A percentile compares a stretch with the other conserved stretches of the same genome.
phyloP scores from a whole-genome alignment of 2,888 invertebrate genomes.

The Andrena trimmerana region DNA sequence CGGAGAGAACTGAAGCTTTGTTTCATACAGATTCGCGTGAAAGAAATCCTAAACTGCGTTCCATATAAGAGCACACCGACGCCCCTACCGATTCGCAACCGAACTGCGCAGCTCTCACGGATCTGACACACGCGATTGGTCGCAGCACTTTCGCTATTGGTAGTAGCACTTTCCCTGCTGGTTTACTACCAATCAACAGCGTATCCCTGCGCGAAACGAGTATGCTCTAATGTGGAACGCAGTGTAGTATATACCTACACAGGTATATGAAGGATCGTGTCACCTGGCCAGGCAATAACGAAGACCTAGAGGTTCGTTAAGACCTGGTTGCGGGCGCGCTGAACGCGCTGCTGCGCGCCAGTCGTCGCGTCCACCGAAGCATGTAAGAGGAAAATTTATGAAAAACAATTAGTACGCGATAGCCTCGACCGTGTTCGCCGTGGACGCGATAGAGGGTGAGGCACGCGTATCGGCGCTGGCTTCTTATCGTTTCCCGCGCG shows the following conservation, averaged over 20 bases:
- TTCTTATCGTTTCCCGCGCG: conserved; percentile 32
- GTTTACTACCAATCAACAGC: too few relatives aligned
- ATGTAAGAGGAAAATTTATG: conserved; percentile 45
- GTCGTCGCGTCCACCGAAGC: conserved; percentile 34
- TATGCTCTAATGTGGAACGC: too few relatives aligned
- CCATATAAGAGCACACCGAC: too few relatives aligned
- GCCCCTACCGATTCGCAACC: too few relatives aligned
- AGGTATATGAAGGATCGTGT: not conserved
- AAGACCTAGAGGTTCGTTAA: not conserved
- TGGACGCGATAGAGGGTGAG: conserved; percentile 7
- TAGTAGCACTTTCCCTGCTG: too few relatives aligned
- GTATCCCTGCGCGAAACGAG: too few relatives aligned
- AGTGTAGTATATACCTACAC: too few relatives aligned
- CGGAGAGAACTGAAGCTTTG: conserved; percentile 10
- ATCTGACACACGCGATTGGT: too few relatives aligned
- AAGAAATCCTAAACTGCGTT: too few relatives aligned
- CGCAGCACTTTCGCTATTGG: too few relatives aligned
- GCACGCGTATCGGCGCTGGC: conserved; percentile 20
- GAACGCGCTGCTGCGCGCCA: conserved; percentile 16
- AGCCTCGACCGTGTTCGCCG: conserved; percentile 41
- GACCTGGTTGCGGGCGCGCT: conserved; percentile 5
- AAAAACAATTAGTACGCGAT: conserved; percentile 53
- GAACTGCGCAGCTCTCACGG: too few relatives aligned
- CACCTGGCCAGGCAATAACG: not conserved
- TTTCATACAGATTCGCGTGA: not conserved